Conservation (phyloP, 2,888 invertebrate genomes). For the Lithophane semibrunnea region DNA sequence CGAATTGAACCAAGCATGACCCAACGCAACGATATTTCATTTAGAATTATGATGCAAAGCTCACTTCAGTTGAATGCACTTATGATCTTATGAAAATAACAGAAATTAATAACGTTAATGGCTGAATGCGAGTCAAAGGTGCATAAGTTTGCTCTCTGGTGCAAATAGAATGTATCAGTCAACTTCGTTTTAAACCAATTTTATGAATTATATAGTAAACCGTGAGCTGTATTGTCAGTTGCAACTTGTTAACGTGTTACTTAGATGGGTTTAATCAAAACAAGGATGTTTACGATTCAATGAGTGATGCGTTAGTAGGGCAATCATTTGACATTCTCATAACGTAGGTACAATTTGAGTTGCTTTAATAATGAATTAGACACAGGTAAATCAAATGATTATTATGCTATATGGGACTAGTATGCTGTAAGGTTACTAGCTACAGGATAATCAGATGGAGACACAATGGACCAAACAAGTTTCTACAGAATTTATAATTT, state of each 20-base stretch:
- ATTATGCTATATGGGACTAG: background rate
- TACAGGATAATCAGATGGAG: background rate
- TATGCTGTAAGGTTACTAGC: background rate
- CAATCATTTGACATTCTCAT: constrained; percentile 7
- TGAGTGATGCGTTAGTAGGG: constrained; percentile 24
- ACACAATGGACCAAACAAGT: background rate
- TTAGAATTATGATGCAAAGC: constrained; percentile 43
- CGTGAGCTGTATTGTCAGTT: background rate
- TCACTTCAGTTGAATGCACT: constrained; percentile 27
- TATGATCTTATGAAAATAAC: constrained; percentile 41
- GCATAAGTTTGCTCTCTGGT: constrained; percentile 17
- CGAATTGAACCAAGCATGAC: constrained; percentile 39
- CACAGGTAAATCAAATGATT: background rate
- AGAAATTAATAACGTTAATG: constrained; percentile 38
- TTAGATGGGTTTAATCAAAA: constrained; percentile 22
- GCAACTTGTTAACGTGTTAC: constrained; percentile 19
- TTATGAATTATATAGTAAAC: constrained; percentile 17
- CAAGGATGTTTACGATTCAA: constrained; percentile 23
- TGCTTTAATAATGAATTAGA: constrained; percentile 1
- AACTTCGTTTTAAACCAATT: constrained; percentile 20
- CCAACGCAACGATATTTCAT: constrained; percentile 41
- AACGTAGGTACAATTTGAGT: background rate
- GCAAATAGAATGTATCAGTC: constrained; percentile 11
- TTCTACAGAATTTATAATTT: background rate
- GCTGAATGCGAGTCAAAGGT: constrained; percentile 35